These are phyloP conservation scores for Melanargia galathea DNA, from an alignment of 2,888 invertebrate genomes.

Conservation along the genomic window DNA sequence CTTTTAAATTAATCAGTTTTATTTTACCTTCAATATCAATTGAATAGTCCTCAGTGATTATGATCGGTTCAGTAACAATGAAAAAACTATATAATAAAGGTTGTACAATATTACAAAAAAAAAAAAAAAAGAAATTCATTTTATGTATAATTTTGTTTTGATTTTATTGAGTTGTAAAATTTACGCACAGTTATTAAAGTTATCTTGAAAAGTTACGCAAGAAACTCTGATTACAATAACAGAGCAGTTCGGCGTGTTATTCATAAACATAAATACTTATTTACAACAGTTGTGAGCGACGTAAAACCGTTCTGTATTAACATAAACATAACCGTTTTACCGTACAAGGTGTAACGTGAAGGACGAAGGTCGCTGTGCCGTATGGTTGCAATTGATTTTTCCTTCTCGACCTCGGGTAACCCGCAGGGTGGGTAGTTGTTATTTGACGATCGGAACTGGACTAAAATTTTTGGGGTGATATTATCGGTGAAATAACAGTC, in stretches of 20 bases:
- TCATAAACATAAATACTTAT: neutral
- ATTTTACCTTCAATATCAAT: no score
- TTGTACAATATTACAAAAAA: no score
- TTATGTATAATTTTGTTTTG: no score
- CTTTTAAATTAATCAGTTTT: no score
- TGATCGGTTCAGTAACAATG: no score
- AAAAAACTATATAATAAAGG: no score
- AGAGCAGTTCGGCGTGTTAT: neutral
- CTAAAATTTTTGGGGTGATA: neutral
- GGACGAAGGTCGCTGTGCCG: constrained; percentile 29
- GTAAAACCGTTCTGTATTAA: constrained; percentile 15
- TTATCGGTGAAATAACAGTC: neutral
- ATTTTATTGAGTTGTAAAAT: no score
- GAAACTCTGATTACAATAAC: neutral
- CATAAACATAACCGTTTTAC: constrained; percentile 25
- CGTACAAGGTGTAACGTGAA: constrained; percentile 29
- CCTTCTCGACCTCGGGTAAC: constrained; percentile 26
- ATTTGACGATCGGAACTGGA: constrained; percentile 1
- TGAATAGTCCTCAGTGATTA: no score
- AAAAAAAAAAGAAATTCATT: no score
- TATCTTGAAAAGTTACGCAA: no score
- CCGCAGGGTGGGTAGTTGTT: neutral
- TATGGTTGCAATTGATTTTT: constrained; percentile 38
- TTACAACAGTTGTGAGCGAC: constrained; percentile 1
- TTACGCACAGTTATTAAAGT: neutral